A percentile compares a stretch with the other conserved stretches of the same genome.
phyloP scores from a whole-genome alignment of 2,113 vertebrate genomes.

The Ailurus styani region DNA sequence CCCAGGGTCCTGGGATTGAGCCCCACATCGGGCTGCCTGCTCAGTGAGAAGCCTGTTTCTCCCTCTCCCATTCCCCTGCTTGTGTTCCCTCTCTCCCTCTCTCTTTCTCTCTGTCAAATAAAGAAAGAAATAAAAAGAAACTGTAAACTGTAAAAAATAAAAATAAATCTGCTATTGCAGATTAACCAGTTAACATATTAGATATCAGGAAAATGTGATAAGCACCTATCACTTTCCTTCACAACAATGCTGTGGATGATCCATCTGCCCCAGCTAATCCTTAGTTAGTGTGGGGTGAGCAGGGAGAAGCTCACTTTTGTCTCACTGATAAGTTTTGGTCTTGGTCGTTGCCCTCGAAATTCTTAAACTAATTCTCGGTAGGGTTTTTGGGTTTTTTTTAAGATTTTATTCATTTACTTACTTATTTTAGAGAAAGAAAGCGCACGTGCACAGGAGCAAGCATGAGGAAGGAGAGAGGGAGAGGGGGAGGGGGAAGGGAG shows the following conservation, averaged over 20 bases:
- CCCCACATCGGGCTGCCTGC: no score
- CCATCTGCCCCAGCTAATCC: not conserved
- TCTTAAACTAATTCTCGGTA: not conserved
- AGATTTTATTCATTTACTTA: not conserved
- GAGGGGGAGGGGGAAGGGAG: not conserved
- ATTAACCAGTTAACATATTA: not conserved
- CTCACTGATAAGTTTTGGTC: accelerated
- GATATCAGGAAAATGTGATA: not conserved
- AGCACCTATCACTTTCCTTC: not conserved
- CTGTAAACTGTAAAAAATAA: not conserved
- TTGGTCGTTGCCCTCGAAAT: not conserved
- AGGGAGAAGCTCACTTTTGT: not conserved
- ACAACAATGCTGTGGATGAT: not conserved
- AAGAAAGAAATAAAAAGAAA: not conserved
- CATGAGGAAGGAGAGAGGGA: not conserved
- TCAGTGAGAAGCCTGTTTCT: no score
- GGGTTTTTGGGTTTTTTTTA: not conserved
- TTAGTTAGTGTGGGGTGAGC: not conserved
- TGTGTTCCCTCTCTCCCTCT: no score
- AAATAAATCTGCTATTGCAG: not conserved
- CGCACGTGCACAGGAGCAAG: no score
- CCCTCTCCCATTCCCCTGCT: no score
- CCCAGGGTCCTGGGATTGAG: no score
- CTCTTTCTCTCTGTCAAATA: no score
- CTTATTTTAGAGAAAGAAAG: not conserved